Evolutionary conservation across 2,113 vertebrate species (phyloP), one percentile per base, ranked within the genome.

Genomic region (Felis chaus): DNA sequence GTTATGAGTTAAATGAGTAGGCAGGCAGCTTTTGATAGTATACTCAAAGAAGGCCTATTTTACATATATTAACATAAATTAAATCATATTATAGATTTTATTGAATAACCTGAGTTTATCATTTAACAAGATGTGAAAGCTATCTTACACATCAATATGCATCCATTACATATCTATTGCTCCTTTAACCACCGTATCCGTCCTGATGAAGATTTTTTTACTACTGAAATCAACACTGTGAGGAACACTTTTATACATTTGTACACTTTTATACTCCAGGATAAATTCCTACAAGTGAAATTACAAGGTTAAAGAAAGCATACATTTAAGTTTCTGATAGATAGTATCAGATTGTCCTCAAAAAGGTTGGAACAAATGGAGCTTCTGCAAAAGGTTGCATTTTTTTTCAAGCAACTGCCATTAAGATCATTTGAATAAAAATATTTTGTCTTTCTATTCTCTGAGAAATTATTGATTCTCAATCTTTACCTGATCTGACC

Each of bases 241-340:
- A 73, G 66, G 41, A 94, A 92, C 55, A 94, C 4, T 89, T 45
- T 36, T n/a, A 85, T 57, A 89, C 23, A 63, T 55, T 3, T 50
- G 45, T 45, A 45, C 45, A 45, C 45, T 45, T 45, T 45, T 45
- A 45, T 50, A 87, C 41, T 39, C 9, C 78, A 87, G 81, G 23
- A 82, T 82, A 78, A 88, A 82, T 88, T 93, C 81, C 53, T 71
- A 89, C 15, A 92, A 92, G 27, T 53, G 7, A 31, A 89, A 57
- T 91, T 80, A 83, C 10, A 93, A 74, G 53, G 16, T 86, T 50
- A 78, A 96, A 97, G 6, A 31, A 96, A 66, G 41, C 9, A 53
- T 7, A 57, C 50, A 87, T 93, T 84, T 81, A 93, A 78, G 19
- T 41, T 94, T 95, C 91, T 89, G 45, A 50, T 76, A 95, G 23